Conservation (phyloP, 2,797 vertebrate genomes). For the Calcarius lapponicus region DNA sequence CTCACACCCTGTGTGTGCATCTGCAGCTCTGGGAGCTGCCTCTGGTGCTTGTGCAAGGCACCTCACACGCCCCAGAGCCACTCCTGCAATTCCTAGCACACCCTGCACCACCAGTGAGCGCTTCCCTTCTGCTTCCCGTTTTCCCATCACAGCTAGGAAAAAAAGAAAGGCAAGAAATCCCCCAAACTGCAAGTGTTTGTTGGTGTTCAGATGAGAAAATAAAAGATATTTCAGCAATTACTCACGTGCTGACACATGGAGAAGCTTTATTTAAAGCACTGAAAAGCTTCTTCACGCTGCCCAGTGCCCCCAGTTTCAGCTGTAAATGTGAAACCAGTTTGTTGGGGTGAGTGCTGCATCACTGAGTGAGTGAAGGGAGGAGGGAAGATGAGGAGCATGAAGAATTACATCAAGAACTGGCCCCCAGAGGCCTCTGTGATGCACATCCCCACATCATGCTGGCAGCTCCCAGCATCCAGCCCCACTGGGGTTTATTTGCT, state of each 20-base stretch:
- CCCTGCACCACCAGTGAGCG: fast-evolving
- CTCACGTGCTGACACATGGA: fast-evolving
- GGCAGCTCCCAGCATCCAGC: slow-evolving; percentile 29
- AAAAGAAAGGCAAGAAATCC: neutral
- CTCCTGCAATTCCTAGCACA: neutral
- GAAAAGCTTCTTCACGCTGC: neutral
- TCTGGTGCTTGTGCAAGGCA: neutral
- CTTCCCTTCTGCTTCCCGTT: neutral
- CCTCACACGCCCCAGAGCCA: neutral
- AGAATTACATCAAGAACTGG: neutral
- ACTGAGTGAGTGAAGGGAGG: neutral
- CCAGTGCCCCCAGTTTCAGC: neutral
- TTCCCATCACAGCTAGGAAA: neutral
- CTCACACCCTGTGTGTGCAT: fast-evolving
- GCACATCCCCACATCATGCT: neutral
- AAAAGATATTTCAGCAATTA: neutral
- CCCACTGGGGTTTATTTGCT: neutral
- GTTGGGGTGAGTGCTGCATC: neutral
- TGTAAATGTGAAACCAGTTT: neutral
- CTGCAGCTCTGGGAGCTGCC: neutral
- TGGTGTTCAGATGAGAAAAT: neutral
- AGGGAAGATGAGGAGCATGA: neutral
- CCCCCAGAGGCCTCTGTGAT: neutral
- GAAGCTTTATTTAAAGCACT: neutral
- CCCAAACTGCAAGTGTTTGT: neutral